These are phyloP conservation scores for Eretmochelys imbricata DNA, from an alignment of 2,113 vertebrate species.

Conservation along the genomic window DNA sequence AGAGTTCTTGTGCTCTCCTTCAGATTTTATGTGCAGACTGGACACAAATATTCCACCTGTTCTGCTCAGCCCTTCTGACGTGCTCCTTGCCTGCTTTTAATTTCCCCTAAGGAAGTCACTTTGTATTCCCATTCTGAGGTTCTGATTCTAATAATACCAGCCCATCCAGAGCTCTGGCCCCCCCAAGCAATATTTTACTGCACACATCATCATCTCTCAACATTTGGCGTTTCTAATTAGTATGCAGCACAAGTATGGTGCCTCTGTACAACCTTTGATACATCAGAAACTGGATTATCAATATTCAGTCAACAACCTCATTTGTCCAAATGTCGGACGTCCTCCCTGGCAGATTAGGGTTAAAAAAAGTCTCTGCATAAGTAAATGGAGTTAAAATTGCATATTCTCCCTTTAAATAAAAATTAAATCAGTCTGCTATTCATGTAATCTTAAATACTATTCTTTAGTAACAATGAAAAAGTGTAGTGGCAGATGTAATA, in stretches of 20 bases:
- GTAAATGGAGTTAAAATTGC: conserved; percentile 66
- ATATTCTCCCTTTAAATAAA: conserved; percentile 44
- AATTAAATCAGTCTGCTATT: conserved; percentile 38
- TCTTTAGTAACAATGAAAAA: conserved; percentile 23
- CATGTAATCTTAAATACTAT: background rate
- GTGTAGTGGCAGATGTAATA: background rate
- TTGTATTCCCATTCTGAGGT: background rate
- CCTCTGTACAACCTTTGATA: conserved; percentile 68
- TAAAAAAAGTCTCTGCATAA: conserved; percentile 37
- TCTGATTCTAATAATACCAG: conserved; percentile 32
- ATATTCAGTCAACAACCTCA: conserved; percentile 65
- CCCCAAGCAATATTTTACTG: conserved; percentile 40
- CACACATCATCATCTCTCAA: background rate
- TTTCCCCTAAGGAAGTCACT: conserved; percentile 16
- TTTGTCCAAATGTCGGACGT: conserved; percentile 53
- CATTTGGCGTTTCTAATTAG: conserved; percentile 46
- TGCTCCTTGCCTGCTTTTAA: conserved; percentile 3
- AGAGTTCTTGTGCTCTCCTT: background rate
- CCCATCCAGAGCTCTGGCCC: background rate
- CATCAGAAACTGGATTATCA: conserved; percentile 74
- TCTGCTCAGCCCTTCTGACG: background rate
- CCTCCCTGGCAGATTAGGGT: conserved; percentile 42
- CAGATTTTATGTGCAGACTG: background rate
- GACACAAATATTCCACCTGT: background rate
- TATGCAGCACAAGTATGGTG: background rate